Percentiles rank a stretch among this genome's conserved stretches.
phyloP scores from a whole-genome alignment of 2,113 vertebrate species.

The Bambusicola thoracicus region DNA sequence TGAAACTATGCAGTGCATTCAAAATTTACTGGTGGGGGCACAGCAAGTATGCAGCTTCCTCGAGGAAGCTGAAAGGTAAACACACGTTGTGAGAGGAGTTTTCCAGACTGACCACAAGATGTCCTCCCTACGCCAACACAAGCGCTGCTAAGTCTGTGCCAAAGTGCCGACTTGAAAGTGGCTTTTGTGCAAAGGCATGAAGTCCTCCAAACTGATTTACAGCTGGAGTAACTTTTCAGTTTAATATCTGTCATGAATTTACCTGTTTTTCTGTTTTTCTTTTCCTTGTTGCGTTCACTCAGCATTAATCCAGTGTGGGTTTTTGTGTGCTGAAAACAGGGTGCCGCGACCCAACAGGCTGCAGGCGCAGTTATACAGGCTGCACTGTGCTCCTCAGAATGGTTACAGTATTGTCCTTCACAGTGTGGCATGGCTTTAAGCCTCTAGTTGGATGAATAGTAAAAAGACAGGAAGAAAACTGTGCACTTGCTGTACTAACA shows the following conservation, averaged over 20 bases:
- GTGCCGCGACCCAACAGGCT: fast-evolving
- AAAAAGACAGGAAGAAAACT: background rate
- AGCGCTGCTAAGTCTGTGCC: no score
- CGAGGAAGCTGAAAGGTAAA: no score
- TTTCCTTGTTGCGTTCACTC: fast-evolving
- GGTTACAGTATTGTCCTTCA: fast-evolving
- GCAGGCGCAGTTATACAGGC: fast-evolving
- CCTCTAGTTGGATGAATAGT: background rate
- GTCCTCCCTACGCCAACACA: slow-evolving; percentile 26
- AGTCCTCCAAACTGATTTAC: background rate
- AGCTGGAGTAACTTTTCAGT: fast-evolving
- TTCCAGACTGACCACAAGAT: slow-evolving; percentile 54
- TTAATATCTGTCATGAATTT: fast-evolving
- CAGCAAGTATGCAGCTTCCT: fast-evolving
- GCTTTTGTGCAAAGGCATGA: fast-evolving
- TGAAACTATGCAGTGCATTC: fast-evolving
- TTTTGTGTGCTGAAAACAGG: background rate
- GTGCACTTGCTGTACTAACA: background rate
- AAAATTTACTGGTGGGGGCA: fast-evolving
- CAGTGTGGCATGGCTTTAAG: background rate
- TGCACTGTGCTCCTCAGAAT: fast-evolving
- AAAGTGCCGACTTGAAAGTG: fast-evolving
- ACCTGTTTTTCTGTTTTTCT: background rate
- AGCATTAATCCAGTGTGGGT: background rate
- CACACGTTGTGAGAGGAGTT: background rate